phyloP scores from a whole-genome alignment of 2,113 vertebrate species.

The Phrynocephalus versicolor region DNA sequence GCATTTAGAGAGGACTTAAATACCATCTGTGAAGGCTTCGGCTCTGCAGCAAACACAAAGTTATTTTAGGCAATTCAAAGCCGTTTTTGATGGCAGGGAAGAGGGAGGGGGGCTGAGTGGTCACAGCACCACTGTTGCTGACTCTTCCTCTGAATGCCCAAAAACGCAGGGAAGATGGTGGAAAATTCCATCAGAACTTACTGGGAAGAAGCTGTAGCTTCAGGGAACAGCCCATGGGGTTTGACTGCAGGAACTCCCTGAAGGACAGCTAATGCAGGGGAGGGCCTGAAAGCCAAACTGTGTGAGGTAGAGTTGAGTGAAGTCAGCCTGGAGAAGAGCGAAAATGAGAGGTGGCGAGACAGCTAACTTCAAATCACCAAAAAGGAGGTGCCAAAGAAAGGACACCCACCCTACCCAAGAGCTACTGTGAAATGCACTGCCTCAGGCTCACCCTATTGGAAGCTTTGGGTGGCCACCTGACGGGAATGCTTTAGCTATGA shows the following conservation, averaged over 20 bases:
- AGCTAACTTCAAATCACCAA: too few species aligned
- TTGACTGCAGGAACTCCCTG: too few species aligned
- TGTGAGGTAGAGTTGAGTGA: not conserved
- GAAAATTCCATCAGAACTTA: not conserved
- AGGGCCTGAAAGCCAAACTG: accelerated
- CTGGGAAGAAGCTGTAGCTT: not conserved
- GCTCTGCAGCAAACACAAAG: conserved; percentile 4
- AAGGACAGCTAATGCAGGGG: too few species aligned
- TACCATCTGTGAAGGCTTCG: conserved; percentile 28
- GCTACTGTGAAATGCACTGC: too few species aligned
- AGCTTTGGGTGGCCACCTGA: too few species aligned
- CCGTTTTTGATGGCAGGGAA: not conserved
- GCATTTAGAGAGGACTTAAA: conserved; percentile 26
- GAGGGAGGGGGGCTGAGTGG: not conserved
- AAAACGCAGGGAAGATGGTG: not conserved
- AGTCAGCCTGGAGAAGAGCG: not conserved
- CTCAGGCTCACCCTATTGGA: too few species aligned
- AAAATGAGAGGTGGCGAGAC: too few species aligned
- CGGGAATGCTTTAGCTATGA: too few species aligned
- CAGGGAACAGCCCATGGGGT: too few species aligned
- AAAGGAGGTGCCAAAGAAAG: too few species aligned
- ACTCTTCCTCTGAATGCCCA: not conserved
- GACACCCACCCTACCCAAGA: too few species aligned
- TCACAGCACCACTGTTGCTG: not conserved
- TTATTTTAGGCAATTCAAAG: not conserved